A percentile compares a stretch with the other conserved stretches of the same genome.
Evolutionary conservation across 2,888 invertebrate genomes (phyloP).

Genomic region (Mantis religiosa): DNA sequence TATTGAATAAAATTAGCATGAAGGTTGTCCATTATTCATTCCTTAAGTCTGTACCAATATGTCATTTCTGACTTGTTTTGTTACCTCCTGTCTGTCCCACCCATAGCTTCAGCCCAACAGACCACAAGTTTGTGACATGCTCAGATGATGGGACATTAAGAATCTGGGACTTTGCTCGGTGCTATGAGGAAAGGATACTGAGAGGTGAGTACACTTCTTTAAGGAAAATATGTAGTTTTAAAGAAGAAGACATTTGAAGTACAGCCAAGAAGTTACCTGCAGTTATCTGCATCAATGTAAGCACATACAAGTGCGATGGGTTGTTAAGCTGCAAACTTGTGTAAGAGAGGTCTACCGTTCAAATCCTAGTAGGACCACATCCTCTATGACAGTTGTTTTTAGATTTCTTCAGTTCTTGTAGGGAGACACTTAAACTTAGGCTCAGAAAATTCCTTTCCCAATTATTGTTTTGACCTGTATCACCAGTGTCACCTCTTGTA

Average conservation of each 20-base stretch:
- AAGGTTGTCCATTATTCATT: neutral
- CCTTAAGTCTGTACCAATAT: neutral
- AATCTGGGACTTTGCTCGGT: conserved; percentile 97
- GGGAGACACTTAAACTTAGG: no score
- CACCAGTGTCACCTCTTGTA: no score
- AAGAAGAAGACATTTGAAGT: neutral
- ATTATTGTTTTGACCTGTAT: no score
- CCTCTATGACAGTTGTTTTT: no score
- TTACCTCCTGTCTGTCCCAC: conserved; percentile 8
- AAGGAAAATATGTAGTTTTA: neutral
- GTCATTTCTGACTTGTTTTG: conserved; percentile 11
- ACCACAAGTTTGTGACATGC: conserved; percentile 97
- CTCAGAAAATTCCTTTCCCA: no score
- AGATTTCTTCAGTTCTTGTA: no score
- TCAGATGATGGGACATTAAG: conserved; percentile 98
- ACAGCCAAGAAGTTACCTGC: no score
- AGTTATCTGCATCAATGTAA: no score
- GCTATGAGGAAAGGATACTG: conserved; percentile 91
- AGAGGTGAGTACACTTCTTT: conserved; percentile 54
- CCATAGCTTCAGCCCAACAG: conserved; percentile 94
- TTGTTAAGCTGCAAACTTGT: no score
- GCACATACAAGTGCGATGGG: no score
- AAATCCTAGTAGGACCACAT: no score
- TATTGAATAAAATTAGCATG: neutral
- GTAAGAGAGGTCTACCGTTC: no score